These are phyloP conservation scores for Myioborus melanocephalus DNA, from an alignment of 2,797 vertebrate genomes.

Conservation along the genomic window DNA sequence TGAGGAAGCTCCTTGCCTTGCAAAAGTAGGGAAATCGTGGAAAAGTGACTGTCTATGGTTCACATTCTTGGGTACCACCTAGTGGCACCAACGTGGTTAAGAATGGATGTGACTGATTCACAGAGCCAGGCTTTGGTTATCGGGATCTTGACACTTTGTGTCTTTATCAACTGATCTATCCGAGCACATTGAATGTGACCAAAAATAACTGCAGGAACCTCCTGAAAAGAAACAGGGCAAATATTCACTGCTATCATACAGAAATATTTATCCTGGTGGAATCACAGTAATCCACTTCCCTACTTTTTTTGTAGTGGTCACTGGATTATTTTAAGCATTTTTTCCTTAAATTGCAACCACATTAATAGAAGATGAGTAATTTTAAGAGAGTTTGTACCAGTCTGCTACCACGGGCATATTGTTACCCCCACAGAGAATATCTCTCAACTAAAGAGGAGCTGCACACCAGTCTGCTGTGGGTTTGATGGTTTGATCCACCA, in stretches of 20 bases:
- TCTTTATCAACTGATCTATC: not conserved
- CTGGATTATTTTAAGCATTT: not conserved
- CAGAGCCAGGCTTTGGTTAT: not conserved
- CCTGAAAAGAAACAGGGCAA: not conserved
- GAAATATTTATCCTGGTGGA: not conserved
- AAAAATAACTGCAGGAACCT: not conserved
- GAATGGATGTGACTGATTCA: not conserved
- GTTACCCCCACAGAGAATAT: not conserved
- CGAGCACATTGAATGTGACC: not conserved
- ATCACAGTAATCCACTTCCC: not conserved
- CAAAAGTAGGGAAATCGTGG: not conserved
- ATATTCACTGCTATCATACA: not conserved
- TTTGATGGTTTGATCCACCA: not conserved
- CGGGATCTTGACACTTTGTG: not conserved
- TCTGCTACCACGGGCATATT: not conserved
- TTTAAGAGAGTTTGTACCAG: not conserved
- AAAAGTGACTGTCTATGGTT: not conserved
- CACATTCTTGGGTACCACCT: slow-evolving; percentile 65
- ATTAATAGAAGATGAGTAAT: not conserved
- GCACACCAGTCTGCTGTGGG: not conserved
- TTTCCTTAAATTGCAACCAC: not conserved
- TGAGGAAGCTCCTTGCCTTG: not conserved
- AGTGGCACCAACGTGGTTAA: slow-evolving; percentile 25
- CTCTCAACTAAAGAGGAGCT: not conserved
- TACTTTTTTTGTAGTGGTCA: rapidly evolving